These are phyloP conservation scores for Hypercompe scribonia DNA, from an alignment of 2,888 invertebrate species.

Conservation along the genomic window DNA sequence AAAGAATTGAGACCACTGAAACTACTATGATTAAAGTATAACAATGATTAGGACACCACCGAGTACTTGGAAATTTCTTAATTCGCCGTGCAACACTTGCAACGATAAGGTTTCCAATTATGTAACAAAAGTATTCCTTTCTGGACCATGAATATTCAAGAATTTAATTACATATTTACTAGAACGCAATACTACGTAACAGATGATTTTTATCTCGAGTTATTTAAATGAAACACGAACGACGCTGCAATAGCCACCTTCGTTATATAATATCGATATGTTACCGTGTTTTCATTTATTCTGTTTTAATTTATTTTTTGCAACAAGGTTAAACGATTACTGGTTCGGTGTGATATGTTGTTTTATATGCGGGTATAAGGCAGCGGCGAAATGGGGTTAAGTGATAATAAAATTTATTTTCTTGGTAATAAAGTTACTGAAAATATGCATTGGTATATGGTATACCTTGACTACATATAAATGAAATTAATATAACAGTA, in stretches of 20 bases:
- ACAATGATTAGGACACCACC: neutral
- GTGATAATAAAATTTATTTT: constrained; percentile 3
- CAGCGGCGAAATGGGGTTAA: constrained; percentile 28
- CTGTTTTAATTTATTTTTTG: constrained; percentile 44
- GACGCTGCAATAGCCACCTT: constrained; percentile 36
- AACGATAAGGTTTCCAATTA: constrained; percentile 13
- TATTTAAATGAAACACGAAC: constrained; percentile 33
- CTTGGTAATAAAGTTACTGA: neutral
- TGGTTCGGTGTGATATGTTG: constrained; percentile 44
- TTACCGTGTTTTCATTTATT: constrained; percentile 35
- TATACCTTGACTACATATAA: neutral
- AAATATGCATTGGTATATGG: neutral
- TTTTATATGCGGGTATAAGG: constrained; percentile 34
- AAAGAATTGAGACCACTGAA: neutral
- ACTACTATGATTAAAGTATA: neutral
- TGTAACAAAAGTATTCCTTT: constrained; percentile 20
- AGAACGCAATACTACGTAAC: constrained; percentile 30
- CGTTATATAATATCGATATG: constrained; percentile 60
- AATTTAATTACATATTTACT: constrained; percentile 35
- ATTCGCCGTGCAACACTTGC: constrained; percentile 5
- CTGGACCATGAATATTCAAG: constrained; percentile 20
- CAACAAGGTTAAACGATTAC: constrained; percentile 54
- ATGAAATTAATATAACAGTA: neutral
- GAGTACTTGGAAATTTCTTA: constrained; percentile 9
- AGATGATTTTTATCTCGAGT: constrained; percentile 36